Conservation (phyloP, 2,113 vertebrate genomes). For the Hipposideros armiger region DNA sequence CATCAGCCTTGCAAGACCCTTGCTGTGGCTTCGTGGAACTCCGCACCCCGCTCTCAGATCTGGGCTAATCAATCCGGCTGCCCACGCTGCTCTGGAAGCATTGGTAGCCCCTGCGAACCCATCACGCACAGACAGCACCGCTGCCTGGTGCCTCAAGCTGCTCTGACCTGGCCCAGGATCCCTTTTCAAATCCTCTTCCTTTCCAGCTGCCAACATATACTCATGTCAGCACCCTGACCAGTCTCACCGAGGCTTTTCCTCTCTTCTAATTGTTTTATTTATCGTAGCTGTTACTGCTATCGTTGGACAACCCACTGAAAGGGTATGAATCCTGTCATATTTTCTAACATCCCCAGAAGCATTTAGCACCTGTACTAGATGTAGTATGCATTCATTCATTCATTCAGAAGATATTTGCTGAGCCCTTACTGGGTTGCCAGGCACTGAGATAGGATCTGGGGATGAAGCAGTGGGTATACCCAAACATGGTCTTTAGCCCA, state of each 20-base stretch:
- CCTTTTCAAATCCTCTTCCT: not conserved
- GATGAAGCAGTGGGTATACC: not conserved
- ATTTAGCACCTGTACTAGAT: not conserved
- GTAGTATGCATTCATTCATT: not conserved
- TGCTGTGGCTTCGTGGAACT: not conserved
- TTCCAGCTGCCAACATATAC: not conserved
- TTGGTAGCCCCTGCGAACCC: not conserved
- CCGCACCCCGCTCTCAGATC: not conserved
- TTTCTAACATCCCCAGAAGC: not conserved
- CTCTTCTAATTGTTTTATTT: not conserved
- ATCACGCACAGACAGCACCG: not conserved
- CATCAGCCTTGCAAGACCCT: not conserved
- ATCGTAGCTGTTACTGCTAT: not conserved
- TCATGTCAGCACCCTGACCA: not conserved
- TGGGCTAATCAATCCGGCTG: rapidly evolving
- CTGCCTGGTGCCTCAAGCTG: not conserved
- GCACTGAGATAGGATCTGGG: not conserved
- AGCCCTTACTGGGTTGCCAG: not conserved
- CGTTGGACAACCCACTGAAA: not conserved
- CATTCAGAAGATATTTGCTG: not conserved
- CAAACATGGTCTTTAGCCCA: not conserved
- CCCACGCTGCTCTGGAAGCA: not conserved
- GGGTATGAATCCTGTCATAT: not conserved
- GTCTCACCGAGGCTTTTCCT: not conserved
- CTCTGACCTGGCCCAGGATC: not conserved